Percentiles rank a stretch among this genome's conserved stretches.
These are phyloP conservation scores for Fundulus diaphanus DNA, from an alignment of 2,797 vertebrate genomes.

Conservation along the genomic window DNA sequence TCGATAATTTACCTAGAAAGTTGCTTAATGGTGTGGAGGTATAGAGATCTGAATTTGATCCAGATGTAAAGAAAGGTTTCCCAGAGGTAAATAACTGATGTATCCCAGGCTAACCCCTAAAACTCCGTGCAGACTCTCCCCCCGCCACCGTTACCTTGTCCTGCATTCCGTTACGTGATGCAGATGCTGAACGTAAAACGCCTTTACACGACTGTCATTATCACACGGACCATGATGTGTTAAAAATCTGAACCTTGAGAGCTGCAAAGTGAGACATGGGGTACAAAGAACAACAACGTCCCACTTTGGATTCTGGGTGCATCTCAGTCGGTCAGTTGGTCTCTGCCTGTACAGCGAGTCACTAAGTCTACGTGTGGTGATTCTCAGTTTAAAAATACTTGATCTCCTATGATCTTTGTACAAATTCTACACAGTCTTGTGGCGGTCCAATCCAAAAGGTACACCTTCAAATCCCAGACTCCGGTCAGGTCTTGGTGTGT, in stretches of 20 bases:
- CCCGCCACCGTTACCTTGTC: slow-evolving; percentile 22
- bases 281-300: slow-evolving; percentile 55
- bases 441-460: slow-evolving; percentile 36
- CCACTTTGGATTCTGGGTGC: slow-evolving; percentile 70
- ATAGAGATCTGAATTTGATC: background rate
- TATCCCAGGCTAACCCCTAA: slow-evolving; percentile 18
- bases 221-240: slow-evolving; percentile 30
- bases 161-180: slow-evolving; percentile 55
- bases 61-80: background rate
- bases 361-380: slow-evolving; percentile 40
- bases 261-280: slow-evolving; percentile 56
- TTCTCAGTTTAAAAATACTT: slow-evolving; percentile 45
- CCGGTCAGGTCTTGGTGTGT: slow-evolving; percentile 63
- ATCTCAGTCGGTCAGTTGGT: slow-evolving; percentile 51
- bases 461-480: slow-evolving; percentile 31
- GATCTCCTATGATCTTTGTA: slow-evolving; percentile 39
- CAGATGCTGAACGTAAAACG: slow-evolving; percentile 46
- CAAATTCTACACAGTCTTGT: slow-evolving; percentile 56
- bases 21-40: background rate
- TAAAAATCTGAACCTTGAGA: slow-evolving; percentile 47
- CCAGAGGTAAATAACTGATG: slow-evolving; percentile 3
- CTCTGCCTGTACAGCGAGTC: slow-evolving; percentile 33
- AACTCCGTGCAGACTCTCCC: slow-evolving; percentile 21
- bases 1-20: background rate
- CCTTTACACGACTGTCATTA: slow-evolving; percentile 24